Conservation (phyloP, 2,888 invertebrate genomes). For the Nomada fabriciana region DNA sequence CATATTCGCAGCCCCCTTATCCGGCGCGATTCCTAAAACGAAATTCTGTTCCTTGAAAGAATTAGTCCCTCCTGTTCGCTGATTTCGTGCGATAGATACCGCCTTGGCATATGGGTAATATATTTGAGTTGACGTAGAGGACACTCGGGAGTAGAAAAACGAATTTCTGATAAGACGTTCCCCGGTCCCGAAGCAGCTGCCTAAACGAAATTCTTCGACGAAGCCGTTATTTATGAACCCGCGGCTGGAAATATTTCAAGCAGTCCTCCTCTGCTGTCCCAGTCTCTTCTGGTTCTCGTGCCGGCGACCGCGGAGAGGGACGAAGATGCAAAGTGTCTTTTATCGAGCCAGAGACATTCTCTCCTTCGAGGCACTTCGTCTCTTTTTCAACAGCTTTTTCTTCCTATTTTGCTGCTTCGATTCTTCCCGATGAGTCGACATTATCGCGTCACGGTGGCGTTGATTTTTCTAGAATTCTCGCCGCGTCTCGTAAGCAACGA, state of each 20-base stretch:
- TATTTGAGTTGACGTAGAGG: background rate
- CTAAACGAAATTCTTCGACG: slow-evolving; percentile 48
- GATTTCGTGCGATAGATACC: too few relatives aligned
- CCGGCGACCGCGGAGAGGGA: slow-evolving; percentile 6
- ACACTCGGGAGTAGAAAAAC: background rate
- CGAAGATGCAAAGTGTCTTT: slow-evolving; percentile 50
- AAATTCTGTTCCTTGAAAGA: background rate
- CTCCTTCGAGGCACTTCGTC: slow-evolving; percentile 38
- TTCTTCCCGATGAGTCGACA: slow-evolving; percentile 35
- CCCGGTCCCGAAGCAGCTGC: slow-evolving; percentile 10
- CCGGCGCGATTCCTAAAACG: background rate
- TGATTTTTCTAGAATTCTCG: slow-evolving; percentile 37
- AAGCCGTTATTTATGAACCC: slow-evolving; percentile 55
- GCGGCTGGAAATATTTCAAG: slow-evolving; percentile 47
- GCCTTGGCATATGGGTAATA: background rate
- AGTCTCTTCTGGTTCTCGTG: background rate
- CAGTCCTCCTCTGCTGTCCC: slow-evolving; percentile 3
- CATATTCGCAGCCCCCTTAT: background rate
- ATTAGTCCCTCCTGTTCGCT: background rate
- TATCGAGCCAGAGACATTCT: slow-evolving; percentile 56
- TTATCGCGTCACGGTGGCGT: slow-evolving; percentile 30
- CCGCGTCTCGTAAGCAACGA: background rate
- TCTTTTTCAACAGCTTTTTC: background rate
- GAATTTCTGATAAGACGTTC: slow-evolving; percentile 15
- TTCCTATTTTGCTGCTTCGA: slow-evolving; percentile 10